Evolutionary conservation across 2,888 invertebrate genomes (phyloP), one percentile per base, ranked within the genome.

Genomic region (Drosophila borborema): DNA sequence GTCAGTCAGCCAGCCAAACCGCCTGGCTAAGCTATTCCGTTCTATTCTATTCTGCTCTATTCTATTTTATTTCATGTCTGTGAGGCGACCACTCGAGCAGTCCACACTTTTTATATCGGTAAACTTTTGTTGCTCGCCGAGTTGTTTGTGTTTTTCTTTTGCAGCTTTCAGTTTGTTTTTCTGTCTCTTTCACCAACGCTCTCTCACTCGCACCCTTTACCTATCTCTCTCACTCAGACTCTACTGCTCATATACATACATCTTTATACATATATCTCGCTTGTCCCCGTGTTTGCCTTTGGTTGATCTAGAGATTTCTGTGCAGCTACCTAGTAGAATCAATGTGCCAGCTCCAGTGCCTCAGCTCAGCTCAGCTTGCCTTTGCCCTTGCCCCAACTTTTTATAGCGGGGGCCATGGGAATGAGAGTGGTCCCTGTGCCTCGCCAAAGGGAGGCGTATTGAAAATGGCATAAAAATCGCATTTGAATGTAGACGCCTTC

Each of bases 401-500:
- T 72, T 72, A 64, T 71, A 18, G 34, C 51, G 34, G 3, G 18
- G 16, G 36, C 8, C 16, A 23, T 55, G 55, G 55, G 40, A 28
- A 40, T 55, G 41, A 38, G 56, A 45, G 38, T 49, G 28, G 40
- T 38, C 34, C 34, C 66, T n/a, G 40, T 43, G 58, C 54, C 53
- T 23, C 46, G 62, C 68, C 76, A 74, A 77, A 74, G 76, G 77
- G 64, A 65, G 82, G 80, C 70, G 84, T 90, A 91, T 90, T 89
- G 91, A 91, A 83, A 90, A 83, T 86, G 81, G 84, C 89, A 87
- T 90, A 89, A 90, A 89, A 89, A 89, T 91, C 90, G 87, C 89
- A 90, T 90, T 90, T 91, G 89, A 91, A 90, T 90, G 83, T 82
- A 76, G 69, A 68, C 58, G 49, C 41, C 34, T 46, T 60, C 62